Evolutionary conservation across 2,797 vertebrate species (phyloP), one percentile per base, ranked within the genome.

Genomic region (Sebastes hubbsi): DNA sequence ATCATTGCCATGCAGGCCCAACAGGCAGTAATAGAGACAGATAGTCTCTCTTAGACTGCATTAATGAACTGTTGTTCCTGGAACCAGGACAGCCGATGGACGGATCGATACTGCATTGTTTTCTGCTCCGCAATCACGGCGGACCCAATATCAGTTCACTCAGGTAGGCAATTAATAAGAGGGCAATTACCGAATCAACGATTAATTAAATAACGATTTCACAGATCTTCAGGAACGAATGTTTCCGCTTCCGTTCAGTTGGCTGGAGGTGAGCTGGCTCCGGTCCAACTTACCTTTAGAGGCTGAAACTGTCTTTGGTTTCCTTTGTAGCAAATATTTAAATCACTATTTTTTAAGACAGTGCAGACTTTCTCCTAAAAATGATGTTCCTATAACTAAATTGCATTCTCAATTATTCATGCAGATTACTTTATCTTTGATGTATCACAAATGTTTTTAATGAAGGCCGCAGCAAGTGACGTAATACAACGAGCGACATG

Each of bases 51-150:
- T 89, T 83, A 81, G 83, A 63, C 80, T 54, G 77, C 87, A 87
- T 90, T 91, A 91, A 91, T 88, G 90, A 92, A 89, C 87, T 87
- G 88, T 87, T 89, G 91, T 90, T 90, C 76, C 85, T 80, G 88
- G 87, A 88, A 90, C 24, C 69, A 6, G 78, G 78, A 72, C 84
- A 63, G 87, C 81, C 65, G 22, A 82, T 74, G 64, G 77, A 65
- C 27, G 1, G 83, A 80, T 92, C 90, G 14, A 91, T 92, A 68
- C 78, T 3, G 66, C 79, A 75, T 84, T 87, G 91, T 88, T 87
- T 88, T 82, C 80, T 74, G 72, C 70, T 72, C 72, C n/a, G 2
- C 72, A 42, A 30, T 72, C 77, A 22, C 72, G 5, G 49, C 67
- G 29, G 64, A 38, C 55, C 30, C 20, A 3, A 30, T 72, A 69